A percentile compares a stretch with the other conserved stretches of the same genome.
phyloP scores from a whole-genome alignment of 2,888 invertebrate species.

The Philereme transversata region DNA sequence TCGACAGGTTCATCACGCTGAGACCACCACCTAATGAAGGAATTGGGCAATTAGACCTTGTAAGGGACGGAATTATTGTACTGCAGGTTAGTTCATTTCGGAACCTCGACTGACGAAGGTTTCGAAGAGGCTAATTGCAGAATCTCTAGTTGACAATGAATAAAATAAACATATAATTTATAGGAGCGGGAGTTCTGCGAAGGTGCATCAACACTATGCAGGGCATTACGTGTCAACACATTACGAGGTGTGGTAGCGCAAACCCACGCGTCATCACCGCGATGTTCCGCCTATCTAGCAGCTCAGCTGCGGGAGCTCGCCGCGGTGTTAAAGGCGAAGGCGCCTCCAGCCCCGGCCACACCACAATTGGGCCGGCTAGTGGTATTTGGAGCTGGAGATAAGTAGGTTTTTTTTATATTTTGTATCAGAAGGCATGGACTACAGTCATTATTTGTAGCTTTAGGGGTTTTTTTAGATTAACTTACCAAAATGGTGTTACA shows the following conservation, averaged over 20 bases:
- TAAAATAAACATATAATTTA: background rate
- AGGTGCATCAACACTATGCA: conserved; percentile 90
- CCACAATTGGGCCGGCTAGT: conserved; percentile 73
- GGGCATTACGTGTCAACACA: conserved; percentile 86
- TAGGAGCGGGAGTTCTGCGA: conserved; percentile 92
- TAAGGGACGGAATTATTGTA: conserved; percentile 73
- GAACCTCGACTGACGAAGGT: no score
- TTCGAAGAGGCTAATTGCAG: no score
- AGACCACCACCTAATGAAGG: conserved; percentile 65
- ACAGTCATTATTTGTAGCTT: no score
- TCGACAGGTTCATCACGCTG: conserved; percentile 77
- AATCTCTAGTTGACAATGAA: background rate
- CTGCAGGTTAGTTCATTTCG: conserved; percentile 61
- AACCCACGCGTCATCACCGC: conserved; percentile 91
- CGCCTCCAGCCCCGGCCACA: conserved; percentile 65
- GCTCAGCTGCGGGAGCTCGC: conserved; percentile 78
- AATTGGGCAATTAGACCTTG: conserved; percentile 69
- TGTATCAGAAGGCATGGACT: background rate
- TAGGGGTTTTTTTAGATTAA: no score
- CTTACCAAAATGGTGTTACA: no score
- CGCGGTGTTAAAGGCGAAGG: conserved; percentile 61
- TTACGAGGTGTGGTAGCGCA: conserved; percentile 90
- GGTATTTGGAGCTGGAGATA: conserved; percentile 79
- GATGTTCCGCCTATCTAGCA: conserved; percentile 91
- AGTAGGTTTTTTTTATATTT: conserved; percentile 46